Percentiles rank a stretch among this genome's conserved stretches.
Conservation (phyloP, 2,113 vertebrate species). For the Hydrolagus affinis region DNA sequence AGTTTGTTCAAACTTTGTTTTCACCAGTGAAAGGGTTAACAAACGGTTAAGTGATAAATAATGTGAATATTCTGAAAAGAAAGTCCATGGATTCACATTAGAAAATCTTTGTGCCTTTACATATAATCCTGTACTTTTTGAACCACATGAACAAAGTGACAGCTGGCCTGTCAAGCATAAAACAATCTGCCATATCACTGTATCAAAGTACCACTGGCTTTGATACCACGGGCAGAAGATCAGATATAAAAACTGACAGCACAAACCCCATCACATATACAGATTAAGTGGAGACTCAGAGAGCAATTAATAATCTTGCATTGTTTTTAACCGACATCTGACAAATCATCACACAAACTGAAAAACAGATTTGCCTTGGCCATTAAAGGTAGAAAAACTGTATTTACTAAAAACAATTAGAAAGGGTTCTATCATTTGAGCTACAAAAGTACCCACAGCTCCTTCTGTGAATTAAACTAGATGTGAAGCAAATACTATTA, state of each 20-base stretch:
- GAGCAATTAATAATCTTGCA: not conserved
- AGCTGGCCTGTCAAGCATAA: not conserved
- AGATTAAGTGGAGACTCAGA: not conserved
- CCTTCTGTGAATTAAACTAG: not conserved
- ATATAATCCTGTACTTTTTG: not conserved
- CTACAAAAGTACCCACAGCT: not conserved
- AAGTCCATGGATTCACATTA: not conserved
- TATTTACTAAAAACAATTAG: not conserved
- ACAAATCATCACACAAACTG: not conserved
- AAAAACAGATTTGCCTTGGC: not conserved
- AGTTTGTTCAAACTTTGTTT: not conserved
- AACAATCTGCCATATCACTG: not conserved
- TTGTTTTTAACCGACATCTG: not conserved
- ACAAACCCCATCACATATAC: not conserved
- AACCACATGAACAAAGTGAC: not conserved
- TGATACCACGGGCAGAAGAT: not conserved
- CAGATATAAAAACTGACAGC: not conserved
- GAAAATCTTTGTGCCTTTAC: not conserved
- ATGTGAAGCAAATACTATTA: not conserved
- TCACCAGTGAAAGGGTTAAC: not conserved
- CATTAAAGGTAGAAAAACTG: not conserved
- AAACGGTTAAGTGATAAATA: not conserved
- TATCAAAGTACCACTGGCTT: not conserved
- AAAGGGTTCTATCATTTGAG: not conserved
- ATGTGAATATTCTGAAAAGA: not conserved